A percentile compares a stretch with the other conserved stretches of the same genome.
Conservation (phyloP, 2,888 invertebrate genomes). For the Eupithecia abbreviata region DNA sequence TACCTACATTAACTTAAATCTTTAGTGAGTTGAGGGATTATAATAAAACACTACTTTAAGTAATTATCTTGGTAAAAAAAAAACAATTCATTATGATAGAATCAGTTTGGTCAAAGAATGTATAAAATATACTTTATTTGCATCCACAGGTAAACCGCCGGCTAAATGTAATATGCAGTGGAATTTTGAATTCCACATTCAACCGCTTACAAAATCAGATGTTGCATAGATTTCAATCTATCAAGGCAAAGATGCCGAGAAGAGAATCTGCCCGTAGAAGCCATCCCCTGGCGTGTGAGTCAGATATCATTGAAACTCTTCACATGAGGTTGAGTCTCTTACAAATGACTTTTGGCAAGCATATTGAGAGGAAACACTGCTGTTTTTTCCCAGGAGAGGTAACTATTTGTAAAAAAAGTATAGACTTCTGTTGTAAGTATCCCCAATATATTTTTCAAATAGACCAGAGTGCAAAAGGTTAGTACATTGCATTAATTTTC, state of each 20-base stretch:
- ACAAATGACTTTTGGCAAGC: constrained; percentile 97
- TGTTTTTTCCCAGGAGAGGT: constrained; percentile 98
- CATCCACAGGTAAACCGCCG: constrained; percentile 89
- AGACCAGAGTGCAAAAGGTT: background rate
- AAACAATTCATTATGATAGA: background rate
- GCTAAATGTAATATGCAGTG: constrained; percentile 91
- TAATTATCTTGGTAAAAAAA: background rate
- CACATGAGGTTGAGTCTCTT: constrained; percentile 95
- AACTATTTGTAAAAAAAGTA: constrained; percentile 54
- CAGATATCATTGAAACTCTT: constrained; percentile 95
- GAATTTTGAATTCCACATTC: constrained; percentile 93
- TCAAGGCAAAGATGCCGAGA: constrained; percentile 96
- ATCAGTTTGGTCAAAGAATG: constrained; percentile 14
- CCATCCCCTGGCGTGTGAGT: constrained; percentile 95
- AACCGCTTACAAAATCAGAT: constrained; percentile 93
- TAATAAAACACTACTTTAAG: no score
- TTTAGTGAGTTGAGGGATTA: background rate
- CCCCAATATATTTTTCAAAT: background rate
- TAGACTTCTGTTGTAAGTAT: constrained; percentile 15
- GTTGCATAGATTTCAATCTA: constrained; percentile 91
- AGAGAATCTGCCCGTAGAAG: constrained; percentile 95
- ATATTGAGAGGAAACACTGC: constrained; percentile 95
- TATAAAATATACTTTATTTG: constrained; percentile 36
- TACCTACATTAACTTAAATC: background rate
- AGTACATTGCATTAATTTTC: background rate